These are phyloP conservation scores for Erebia palarica DNA, from an alignment of 2,888 invertebrate genomes.

Conservation along the genomic window DNA sequence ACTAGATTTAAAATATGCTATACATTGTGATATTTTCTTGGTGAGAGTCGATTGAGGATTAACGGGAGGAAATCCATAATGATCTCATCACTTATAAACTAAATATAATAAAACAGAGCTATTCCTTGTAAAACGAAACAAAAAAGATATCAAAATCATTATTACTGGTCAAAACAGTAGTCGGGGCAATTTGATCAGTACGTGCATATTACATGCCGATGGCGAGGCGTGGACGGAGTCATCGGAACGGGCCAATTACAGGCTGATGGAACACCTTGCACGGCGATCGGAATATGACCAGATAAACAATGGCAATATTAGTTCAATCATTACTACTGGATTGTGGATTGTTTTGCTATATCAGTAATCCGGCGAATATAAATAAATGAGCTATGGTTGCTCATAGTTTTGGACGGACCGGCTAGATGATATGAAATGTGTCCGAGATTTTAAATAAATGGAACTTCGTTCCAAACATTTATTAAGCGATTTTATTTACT, in stretches of 20 bases:
- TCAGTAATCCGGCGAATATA: background rate
- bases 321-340: constrained; percentile 32
- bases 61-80: background rate
- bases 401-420: no score
- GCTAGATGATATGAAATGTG: no score
- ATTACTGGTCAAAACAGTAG: constrained; percentile 39
- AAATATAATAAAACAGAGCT: constrained; percentile 15
- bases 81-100: constrained; percentile 1
- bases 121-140: constrained; percentile 1
- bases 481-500: no score
- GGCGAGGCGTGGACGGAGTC: constrained; percentile 44
- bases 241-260: constrained; percentile 73
- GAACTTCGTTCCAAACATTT: no score
- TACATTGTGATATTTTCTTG: no score
- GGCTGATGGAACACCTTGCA: constrained; percentile 72
- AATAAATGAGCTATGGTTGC: no score
- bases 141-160: constrained; percentile 15
- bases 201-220: constrained; percentile 41
- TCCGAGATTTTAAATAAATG: no score
- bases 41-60: no score
- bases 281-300: constrained; percentile 42
- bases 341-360: constrained; percentile 23
- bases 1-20: no score
- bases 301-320: constrained; percentile 37
- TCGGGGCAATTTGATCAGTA: constrained; percentile 39